Base-by-base conservation (phyloP, 2,797 vertebrate species). In the Melanotaenia trifasciata region DNA sequence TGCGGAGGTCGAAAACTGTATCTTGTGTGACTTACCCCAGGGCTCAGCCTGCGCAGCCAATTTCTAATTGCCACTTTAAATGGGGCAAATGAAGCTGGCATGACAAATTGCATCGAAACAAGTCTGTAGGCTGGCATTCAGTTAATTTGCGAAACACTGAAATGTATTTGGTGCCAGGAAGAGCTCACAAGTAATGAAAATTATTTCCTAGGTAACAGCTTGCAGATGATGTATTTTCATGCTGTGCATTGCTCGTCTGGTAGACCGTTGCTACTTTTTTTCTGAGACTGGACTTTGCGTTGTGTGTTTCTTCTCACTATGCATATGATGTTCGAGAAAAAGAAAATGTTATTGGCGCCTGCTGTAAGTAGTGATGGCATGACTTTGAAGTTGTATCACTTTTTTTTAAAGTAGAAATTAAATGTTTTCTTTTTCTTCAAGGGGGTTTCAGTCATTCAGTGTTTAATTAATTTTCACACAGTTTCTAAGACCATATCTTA, bases 51-150 rank as follows among this genome's bases (percentile, higher is more conserved):
- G 66, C 69, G 84, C 69, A 76, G 84, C 81, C 86, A 78, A 82
- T 81, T 84, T 78, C 85, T 93, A 92, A 92, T 90, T 93, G 92
- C 83, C 30, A 78, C 83, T 87, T 89, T 91, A 88, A 89, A 93
- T 72, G 14, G 86, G 84, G 86, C 87, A 92, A 93, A 93, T 90
- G 89, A 91, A 91, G 86, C 87, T 88, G 90, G 89, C 89, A 85
- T 92, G 90, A 92, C 86, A 84, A 90, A 94, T 84, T 84, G 87
- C 66, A 64, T 93, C 90, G 91, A 90, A 93, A 91, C 87, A 93
- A 84, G 89, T 86, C 90, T 86, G 86, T 79, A 73, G 85, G 84
- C 80, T 72, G 72, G 79, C 32, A 63, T 78, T 76, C 78, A 35
- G 86, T 92, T 89, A 67, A 91, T 90, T 88, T 89, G 83, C 70